Evolutionary conservation across 2,113 vertebrate species (phyloP), one percentile per base, ranked within the genome.

Genomic region (Tachuris rubrigastra): DNA sequence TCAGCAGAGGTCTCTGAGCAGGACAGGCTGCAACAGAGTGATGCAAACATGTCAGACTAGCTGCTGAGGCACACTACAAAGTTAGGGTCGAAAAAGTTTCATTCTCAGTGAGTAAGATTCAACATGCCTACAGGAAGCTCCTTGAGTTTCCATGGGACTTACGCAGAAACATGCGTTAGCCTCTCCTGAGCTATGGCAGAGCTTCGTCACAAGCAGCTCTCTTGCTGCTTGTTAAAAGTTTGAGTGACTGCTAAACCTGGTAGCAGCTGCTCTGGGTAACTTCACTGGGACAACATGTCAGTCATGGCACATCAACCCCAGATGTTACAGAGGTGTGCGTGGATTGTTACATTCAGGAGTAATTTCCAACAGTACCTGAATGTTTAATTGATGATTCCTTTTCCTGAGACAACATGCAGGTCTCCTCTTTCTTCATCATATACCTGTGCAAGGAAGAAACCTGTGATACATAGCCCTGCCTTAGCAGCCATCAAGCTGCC

Each of bases 281-380:
- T n/a, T 55, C 59, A 21, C 62, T 10, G 47, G 8, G 67, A 68
- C 28, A 56, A 21, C 9, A 2, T 0, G 0, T 27, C 69, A 73
- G 55, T 15, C 3, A 0, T 2, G n/a, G 53, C 56, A 55, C 21
- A 25, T 14, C 14, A 23, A 23, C 7, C 53, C 41, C 35, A 31
- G 21, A 35, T 13, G 14, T 6, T 76, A 50, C 49, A 25, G 58
- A 59, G n/a, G 42, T 50, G n/a, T 11, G 19, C 5, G 24, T 85
- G 47, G 16, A 75, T 42, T 68, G 39, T 4, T 49, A 35, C 9
- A 37, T 13, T n/a, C 67, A 49, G 15, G 9, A 67, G 15, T 1
- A 47, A 30, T 33, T 71, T 75, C 39, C 52, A 85, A 82, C 8
- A 50, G 8, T 9, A 39, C 52, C 50, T 86, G 58, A 23, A 65